Base-by-base conservation (phyloP, 2,888 invertebrate genomes). In the Nematopogon swammerdamellus region DNA sequence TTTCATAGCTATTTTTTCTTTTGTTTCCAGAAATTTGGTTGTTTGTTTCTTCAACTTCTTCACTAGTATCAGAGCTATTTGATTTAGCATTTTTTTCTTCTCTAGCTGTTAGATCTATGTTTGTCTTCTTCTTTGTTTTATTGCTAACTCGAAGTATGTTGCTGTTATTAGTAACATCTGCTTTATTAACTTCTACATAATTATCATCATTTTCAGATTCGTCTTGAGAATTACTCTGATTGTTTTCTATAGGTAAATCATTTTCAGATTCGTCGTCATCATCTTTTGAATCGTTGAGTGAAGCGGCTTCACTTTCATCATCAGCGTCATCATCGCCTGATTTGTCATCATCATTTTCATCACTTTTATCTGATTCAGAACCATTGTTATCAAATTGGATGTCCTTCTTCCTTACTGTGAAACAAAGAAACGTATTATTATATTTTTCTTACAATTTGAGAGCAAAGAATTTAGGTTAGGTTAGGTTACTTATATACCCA, bases 291-390 rank as follows among this genome's bases (percentile, higher is more conserved):
- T 58, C 56, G 47, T 62, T 58, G 5, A 55, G 47, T 19, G 54
- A 19, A 55, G 51, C 50, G 45, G 43, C 46, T 52, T 53, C 57
- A 45, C 60, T 55, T 49, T 60, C 57, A 45, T 65, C 63, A 19
- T 59, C 62, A 44, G 57, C 61, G 1, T 60, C 36, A 11, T 46
- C 45, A 29, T 47, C 14, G 10, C 19, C 50, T 53, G 57, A 53
- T 49, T 54, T 44, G 8, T 51, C 59, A 48, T 61, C 56, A 45
- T 60, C 58, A 47, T 60, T 61, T 29, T 61, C 57, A 50, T 58
- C 56, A 25, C 57, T 51, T 18, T 53, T 47, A 18, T 18, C 43
- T 4, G 19, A 19, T 16, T 36, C 8, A 18, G 16, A 36, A 19
- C 19, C 30, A 45, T 51, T 45, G 8, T 20, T 29, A 20, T 47